phyloP scores from a whole-genome alignment of 2,888 invertebrate genomes.

The Myopa testacea region DNA sequence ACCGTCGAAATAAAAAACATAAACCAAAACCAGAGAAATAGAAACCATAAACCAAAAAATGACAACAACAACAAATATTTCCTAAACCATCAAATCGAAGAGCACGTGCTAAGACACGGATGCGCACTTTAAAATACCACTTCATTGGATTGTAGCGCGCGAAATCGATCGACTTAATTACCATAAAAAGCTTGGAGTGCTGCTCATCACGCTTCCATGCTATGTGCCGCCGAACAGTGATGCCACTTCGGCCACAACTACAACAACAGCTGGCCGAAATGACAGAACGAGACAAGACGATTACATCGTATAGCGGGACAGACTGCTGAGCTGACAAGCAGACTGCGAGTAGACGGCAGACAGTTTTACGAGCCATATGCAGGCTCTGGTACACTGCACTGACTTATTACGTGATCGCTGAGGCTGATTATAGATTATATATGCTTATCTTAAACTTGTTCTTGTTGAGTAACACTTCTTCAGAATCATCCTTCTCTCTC shows the following conservation, averaged over 20 bases:
- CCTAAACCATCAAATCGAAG: background rate
- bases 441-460: constrained; percentile 22
- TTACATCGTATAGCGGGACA: background rate
- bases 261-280: background rate
- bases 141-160: constrained; percentile 13
- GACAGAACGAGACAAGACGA: background rate
- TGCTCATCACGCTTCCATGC: constrained; percentile 37
- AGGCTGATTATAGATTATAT: constrained; percentile 6
- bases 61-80: background rate
- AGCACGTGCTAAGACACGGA: constrained; percentile 35
- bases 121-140: constrained; percentile 7
- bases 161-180: constrained; percentile 44
- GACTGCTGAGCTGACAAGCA: background rate
- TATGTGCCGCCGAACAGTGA: background rate
- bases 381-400: background rate
- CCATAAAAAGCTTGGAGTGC: constrained; percentile 43
- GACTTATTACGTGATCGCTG: background rate
- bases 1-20: background rate
- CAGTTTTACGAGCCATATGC: background rate
- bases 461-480: constrained; percentile 1
- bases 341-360: background rate
- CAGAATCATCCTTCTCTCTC: background rate
- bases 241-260: no score
- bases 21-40: background rate
- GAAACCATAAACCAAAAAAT: background rate